Conservation (phyloP, 2,797 vertebrate species). For the Cuculus canorus region DNA sequence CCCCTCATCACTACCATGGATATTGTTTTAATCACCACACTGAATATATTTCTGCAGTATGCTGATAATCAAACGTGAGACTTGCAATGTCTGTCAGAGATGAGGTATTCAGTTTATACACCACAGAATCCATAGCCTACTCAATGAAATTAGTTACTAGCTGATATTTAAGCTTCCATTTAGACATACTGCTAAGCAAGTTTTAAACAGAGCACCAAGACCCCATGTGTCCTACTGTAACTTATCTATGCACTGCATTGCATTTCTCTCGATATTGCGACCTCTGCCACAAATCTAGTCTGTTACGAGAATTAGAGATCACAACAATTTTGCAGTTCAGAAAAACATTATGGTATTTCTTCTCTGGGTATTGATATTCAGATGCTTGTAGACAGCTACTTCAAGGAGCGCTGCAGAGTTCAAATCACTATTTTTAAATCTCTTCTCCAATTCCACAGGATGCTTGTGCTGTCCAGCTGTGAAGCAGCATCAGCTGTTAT, state of each 20-base stretch:
- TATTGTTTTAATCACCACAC: neutral
- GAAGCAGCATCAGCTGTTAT: neutral
- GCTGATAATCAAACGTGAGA: neutral
- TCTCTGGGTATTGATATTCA: neutral
- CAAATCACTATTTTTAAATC: neutral
- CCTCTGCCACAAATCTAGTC: neutral
- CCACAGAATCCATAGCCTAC: neutral
- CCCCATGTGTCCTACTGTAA: neutral
- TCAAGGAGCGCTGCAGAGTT: neutral
- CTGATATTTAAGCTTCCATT: neutral
- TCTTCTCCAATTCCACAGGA: neutral
- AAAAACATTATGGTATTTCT: rapidly evolving
- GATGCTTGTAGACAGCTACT: neutral
- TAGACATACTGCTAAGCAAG: neutral
- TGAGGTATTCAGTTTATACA: neutral
- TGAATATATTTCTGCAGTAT: neutral
- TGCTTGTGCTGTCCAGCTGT: neutral
- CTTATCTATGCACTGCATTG: neutral
- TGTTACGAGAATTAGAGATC: neutral
- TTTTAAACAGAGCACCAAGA: neutral
- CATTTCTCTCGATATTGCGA: neutral
- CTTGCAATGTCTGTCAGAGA: neutral
- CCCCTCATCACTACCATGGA: neutral
- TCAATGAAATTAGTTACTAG: neutral
- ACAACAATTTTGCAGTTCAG: neutral